A percentile compares a stretch with the other conserved stretches of the same genome.
These are phyloP conservation scores for Fulica atra DNA, from an alignment of 2,113 vertebrate species.

Conservation along the genomic window DNA sequence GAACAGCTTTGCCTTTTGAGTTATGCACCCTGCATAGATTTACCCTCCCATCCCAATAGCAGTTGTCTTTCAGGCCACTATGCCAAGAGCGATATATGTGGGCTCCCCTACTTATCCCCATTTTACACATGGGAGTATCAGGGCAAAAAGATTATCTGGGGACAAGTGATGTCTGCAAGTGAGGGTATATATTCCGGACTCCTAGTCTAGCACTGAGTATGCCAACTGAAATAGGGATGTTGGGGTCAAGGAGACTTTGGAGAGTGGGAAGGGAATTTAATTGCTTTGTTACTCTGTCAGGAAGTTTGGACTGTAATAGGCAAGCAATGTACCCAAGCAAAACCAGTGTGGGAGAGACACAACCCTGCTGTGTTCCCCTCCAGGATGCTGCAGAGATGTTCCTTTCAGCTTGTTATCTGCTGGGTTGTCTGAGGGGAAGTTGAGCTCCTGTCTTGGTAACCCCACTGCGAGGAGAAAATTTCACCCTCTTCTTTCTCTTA, in stretches of 20 bases:
- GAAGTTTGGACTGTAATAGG: not conserved
- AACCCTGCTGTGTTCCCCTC: rapidly evolving
- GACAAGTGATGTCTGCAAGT: not conserved
- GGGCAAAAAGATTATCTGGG: not conserved
- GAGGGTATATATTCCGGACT: not conserved
- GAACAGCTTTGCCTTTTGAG: not conserved
- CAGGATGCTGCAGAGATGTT: not conserved
- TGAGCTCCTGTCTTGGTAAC: not conserved
- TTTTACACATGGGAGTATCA: not conserved
- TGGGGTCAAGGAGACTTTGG: not conserved
- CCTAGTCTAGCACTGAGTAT: not conserved
- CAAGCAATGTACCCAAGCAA: not conserved
- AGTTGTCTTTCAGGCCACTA: not conserved
- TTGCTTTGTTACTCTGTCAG: not conserved
- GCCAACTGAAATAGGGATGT: not conserved
- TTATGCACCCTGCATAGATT: not conserved
- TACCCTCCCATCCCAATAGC: not conserved
- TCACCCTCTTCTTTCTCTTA: not conserved
- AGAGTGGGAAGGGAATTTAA: not conserved
- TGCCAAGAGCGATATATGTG: not conserved
- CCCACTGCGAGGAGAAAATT: not conserved
- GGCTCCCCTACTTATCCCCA: not conserved
- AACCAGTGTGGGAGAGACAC: rapidly evolving
- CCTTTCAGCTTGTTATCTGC: not conserved
- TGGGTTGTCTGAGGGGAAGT: not conserved